Base-by-base conservation (phyloP, 2,113 vertebrate species). In the Carollia perspicillata region DNA sequence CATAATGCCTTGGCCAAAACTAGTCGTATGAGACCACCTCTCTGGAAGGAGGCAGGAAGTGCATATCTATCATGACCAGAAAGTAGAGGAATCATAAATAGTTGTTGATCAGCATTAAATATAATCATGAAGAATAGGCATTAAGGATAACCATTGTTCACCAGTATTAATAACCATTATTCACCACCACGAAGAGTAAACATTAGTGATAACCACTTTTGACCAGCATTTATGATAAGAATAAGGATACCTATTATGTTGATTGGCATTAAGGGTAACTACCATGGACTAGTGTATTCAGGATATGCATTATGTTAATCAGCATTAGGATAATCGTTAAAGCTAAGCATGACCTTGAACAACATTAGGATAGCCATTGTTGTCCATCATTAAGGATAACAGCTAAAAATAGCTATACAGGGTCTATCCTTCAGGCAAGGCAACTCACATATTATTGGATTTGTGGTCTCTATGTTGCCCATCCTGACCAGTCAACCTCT, bases 21-120 rank as follows among this genome's bases (percentile, higher is more conserved):
- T 69, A 68, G 14, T 77, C 69, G 93, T 51, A 33, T 35, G 37
- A 68, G 33, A 84, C 28, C 22, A 58, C 40, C 30, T 37, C 75
- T 55, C 72, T 84, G 13, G 80, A 77, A 84, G 20, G 16, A 6
- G 23, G 28, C 71, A 51, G 47, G 20, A 86, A 95, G 22, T 42
- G 8, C 14, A 53, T 18, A 88, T 63, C 20, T 89, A n/a, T 51
- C 42, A 49, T 85, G 84, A 69, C 9, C 53, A 68, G 20, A 69
- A 89, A 89, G 30, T 68, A 90, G 55, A 80, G n/a, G 55, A 93
- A 95, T 26, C 74, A 84, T 35, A 47, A 55, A 84, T 40, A 74
- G 18, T 58, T 65, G 18, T 49, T 69, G n/a, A 13, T 42, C 44
- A 77, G 37, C 33, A 55, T 77, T 92, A 84, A 94, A 75, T 49